phyloP scores from a whole-genome alignment of 2,113 vertebrate genomes.

The Rhombomys opimus region DNA sequence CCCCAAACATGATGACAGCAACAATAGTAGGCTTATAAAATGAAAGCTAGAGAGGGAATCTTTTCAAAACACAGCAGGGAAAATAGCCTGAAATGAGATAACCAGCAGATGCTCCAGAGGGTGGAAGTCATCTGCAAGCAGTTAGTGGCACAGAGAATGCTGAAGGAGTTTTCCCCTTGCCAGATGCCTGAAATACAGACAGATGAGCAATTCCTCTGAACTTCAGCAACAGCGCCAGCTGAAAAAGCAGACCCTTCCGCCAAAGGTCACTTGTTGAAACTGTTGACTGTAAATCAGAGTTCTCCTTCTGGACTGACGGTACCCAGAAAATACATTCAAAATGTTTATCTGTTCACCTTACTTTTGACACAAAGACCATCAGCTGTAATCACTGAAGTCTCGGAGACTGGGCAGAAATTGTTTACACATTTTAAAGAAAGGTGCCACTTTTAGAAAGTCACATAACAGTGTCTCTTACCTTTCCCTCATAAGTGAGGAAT shows the following conservation, averaged over 20 bases:
- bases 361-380: constrained; percentile 13
- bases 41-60: constrained; percentile 63
- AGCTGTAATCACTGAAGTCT: not conserved
- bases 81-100: constrained; percentile 80
- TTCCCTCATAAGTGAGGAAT: constrained; percentile 48
- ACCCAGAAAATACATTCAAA: constrained; percentile 63
- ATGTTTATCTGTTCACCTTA: constrained; percentile 52
- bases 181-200: constrained; percentile 84
- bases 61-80: constrained; percentile 71
- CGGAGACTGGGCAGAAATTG: not conserved
- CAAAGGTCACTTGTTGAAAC: constrained; percentile 83
- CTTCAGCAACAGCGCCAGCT: constrained; percentile 83
- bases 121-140: constrained; percentile 84
- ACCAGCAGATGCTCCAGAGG: constrained; percentile 82
- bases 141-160: constrained; percentile 79
- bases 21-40: constrained; percentile 65
- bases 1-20: constrained; percentile 57
- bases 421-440: constrained; percentile 45
- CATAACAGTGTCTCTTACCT: constrained; percentile 47
- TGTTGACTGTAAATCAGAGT: constrained; percentile 80
- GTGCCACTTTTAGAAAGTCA: constrained; percentile 40
- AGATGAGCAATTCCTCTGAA: constrained; percentile 83
- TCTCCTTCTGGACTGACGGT: constrained; percentile 67
- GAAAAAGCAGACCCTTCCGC: constrained; percentile 85
- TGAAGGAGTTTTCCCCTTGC: constrained; percentile 82